Evolutionary conservation across 2,797 vertebrate genomes (phyloP).

Genomic region (Brotula barbata): DNA sequence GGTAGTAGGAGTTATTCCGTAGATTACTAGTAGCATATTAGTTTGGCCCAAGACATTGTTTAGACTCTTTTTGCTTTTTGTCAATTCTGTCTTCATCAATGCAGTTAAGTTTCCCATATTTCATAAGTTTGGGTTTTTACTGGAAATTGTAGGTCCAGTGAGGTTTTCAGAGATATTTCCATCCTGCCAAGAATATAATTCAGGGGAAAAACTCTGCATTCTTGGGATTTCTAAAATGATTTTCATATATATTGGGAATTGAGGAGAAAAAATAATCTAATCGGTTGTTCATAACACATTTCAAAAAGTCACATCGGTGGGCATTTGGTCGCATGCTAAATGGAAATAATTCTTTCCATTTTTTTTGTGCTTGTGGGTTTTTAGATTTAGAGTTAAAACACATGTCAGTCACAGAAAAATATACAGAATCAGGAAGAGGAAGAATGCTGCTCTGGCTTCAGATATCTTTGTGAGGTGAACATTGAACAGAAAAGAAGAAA

Average conservation of each 20-base stretch:
- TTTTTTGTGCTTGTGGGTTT: slow-evolving; percentile 3
- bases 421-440: too few species aligned
- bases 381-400: background rate
- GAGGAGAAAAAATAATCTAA: too few species aligned
- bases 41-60: too few species aligned
- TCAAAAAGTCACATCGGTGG: background rate
- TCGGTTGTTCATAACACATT: too few species aligned
- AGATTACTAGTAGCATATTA: too few species aligned
- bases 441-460: too few species aligned
- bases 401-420: background rate
- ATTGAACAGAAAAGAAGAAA: background rate
- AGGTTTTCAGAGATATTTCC: background rate
- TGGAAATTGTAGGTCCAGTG: background rate
- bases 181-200: slow-evolving; percentile 19
- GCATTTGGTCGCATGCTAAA: slow-evolving; percentile 1
- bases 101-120: background rate
- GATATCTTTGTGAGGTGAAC: too few species aligned
- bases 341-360: background rate
- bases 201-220: slow-evolving; percentile 8
- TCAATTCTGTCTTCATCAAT: background rate
- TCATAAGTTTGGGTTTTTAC: slow-evolving; percentile 14
- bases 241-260: slow-evolving; percentile 14
- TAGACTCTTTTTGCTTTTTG: background rate
- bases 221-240: background rate
- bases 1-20: too few species aligned